Base-by-base conservation (phyloP, 1,140 invertebrate species). In the Lasaia peninsularis region DNA sequence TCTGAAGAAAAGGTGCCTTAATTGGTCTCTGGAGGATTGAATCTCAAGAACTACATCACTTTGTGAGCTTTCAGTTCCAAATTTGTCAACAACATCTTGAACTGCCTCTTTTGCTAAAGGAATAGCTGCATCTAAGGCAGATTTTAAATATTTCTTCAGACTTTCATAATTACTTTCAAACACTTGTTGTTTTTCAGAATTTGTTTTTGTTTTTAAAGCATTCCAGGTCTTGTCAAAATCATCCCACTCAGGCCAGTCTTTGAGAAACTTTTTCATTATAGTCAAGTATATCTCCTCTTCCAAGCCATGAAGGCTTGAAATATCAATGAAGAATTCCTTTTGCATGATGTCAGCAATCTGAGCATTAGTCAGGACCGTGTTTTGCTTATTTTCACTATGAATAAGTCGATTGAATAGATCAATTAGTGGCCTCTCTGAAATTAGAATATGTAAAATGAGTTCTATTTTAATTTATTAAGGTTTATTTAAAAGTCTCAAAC, bases 191-290 rank as follows among this genome's bases (percentile, higher is more conserved):
- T 74, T 50, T 7, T 40, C 50, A 1, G 54, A 56, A 7, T 48
- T 48, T n/a, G 69, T 64, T n/a, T 65, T 61, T 0, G 37, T 55
- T 28, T 66, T 75, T 5, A 71, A 33, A n/a, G 62, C 60, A 24
- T 63, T 72, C 20, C 73, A 62, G 0, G 60, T 24, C 5, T 54
- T 59, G 32, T 85, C 82, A 44, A 88, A 78, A 20, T 74, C 71
- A 12, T 85, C 80, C 85, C 85, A 88, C 20, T 72, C 63, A 0
- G 81, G 81, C 85, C 83, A 88, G n/a, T 80, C 73, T 56, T 81
- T 88, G 0, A 86, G 57, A 49, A 74, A 86, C 52, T 76, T 84
- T 37, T 88, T 88, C 28, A 85, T 56, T 6, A 85, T 53, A 20
- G 73, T 80, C 32, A 85, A 48, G 49, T 80, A 86, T 34, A 86